Base-by-base conservation (phyloP, 2,888 invertebrate species). In the Caenorhabditis plicata region DNA sequence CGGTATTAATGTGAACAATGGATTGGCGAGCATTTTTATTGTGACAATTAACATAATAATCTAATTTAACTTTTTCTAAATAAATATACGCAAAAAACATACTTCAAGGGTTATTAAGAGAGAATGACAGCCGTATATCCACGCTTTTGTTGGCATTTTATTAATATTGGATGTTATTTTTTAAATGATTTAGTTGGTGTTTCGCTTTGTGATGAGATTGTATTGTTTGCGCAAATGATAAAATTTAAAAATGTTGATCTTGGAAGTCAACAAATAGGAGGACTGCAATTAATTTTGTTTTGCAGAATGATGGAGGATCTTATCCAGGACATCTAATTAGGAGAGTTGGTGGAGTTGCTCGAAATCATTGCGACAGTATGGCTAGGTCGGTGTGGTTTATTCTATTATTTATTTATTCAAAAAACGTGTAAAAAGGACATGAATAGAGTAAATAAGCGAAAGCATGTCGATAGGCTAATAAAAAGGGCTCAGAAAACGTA, bases 331-430 rank as follows among this genome's bases (percentile, higher is more conserved):
- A 83, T 53, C 86, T 87, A 27, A 84, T 85, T 39, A 86, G 87
- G 74, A 86, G 75, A 51, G 87, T 87, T 7, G 95, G 95, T 11
- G 96, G 96, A 13, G 96, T 96, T 0, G 95, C 88, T 0, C 86
- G 94, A 44, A 96, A 96, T 82, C 86, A 95, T 47, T 90, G 91
- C 1, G 91, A 92, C 75, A 90, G 90, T 19, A 83, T 96, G 44
- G 86, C 86, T 74, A 67, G 68, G 65, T 66, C n/a, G n/a, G n/a
- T n/a, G 23, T 32, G 55, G 85, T 93, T 17, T 3, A 20, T 36
- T 26, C 26, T 19, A 4, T 23, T 11, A 26, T 5, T n/a, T 19
- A 17, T 39, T 27, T 39, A 48, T 48, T 36, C 20, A 25, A 46
- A 27, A 27, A 36, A 23, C 22, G 31, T 1, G 23, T 3, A 38